Percentiles rank a stretch among this genome's conserved stretches.
Conservation (phyloP, 2,888 invertebrate species). For the Nezara viridula region DNA sequence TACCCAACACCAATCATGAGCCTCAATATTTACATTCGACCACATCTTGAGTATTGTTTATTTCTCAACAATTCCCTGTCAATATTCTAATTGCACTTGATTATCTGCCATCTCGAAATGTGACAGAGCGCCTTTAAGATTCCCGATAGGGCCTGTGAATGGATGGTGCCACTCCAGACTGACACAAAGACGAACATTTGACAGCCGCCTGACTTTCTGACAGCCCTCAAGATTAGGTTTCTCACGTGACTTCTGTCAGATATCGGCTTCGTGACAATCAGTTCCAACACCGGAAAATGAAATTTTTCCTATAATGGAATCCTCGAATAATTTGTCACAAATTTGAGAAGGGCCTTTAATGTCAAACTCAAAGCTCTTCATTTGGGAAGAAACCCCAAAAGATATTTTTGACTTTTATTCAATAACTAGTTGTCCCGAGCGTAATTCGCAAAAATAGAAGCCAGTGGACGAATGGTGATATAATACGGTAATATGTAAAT, state of each 20-base stretch:
- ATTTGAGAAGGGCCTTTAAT: background rate
- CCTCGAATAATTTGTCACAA: conserved; percentile 33
- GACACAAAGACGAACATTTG: conserved; percentile 28
- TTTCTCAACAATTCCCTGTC: background rate
- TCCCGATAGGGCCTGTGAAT: background rate
- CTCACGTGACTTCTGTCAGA: conserved; percentile 39
- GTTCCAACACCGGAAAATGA: conserved; percentile 33
- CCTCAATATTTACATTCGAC: background rate
- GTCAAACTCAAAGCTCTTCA: background rate
- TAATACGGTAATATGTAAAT: too few relatives aligned
- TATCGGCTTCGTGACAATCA: conserved; percentile 28
- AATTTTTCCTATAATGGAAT: conserved; percentile 1
- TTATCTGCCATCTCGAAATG: background rate
- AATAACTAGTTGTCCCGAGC: too few relatives aligned
- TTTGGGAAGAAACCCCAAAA: background rate
- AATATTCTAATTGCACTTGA: conserved; percentile 3
- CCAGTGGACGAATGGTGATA: too few relatives aligned
- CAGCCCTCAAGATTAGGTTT: conserved; percentile 30
- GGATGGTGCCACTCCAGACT: conserved; percentile 27
- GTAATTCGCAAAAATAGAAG: too few relatives aligned
- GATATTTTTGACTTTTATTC: background rate
- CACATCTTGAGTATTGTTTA: background rate
- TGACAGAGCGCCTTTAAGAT: background rate
- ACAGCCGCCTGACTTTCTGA: conserved; percentile 34
- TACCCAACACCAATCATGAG: background rate